A percentile compares a stretch with the other conserved stretches of the same genome.
Evolutionary conservation across 2,888 invertebrate genomes (phyloP).

Genomic region (Drosophila paramelanica): DNA sequence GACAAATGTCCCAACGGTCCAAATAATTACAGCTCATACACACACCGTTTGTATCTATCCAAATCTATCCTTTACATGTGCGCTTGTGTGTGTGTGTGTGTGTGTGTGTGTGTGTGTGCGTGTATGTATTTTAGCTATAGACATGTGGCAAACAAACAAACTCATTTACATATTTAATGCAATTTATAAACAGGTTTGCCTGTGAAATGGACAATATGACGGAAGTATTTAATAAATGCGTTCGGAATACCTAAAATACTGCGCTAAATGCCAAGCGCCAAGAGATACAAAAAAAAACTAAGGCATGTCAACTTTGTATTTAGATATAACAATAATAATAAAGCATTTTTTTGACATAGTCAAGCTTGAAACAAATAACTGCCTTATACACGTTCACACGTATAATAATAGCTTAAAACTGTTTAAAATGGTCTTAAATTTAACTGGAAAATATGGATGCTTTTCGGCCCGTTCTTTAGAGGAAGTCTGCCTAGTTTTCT

Average conservation of each 20-base stretch:
- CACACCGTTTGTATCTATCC: slow-evolving; percentile 21
- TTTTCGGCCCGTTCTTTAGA: too few relatives aligned
- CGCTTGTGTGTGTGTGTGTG: background rate
- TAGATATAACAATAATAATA: too few relatives aligned
- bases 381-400: too few relatives aligned
- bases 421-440: too few relatives aligned
- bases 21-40: slow-evolving; percentile 63
- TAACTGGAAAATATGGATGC: too few relatives aligned
- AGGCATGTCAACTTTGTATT: background rate
- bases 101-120: background rate
- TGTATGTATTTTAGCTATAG: slow-evolving; percentile 22
- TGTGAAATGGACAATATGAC: slow-evolving; percentile 38
- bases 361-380: too few relatives aligned
- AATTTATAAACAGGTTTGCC: slow-evolving; percentile 62
- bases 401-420: too few relatives aligned
- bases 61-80: slow-evolving; percentile 2
- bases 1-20: slow-evolving; percentile 62
- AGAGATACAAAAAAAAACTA: background rate
- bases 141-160: slow-evolving; percentile 64
- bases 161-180: slow-evolving; percentile 80
- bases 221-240: slow-evolving; percentile 58
- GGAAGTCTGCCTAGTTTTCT: too few relatives aligned
- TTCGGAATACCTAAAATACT: background rate
- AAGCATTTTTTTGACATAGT: background rate
- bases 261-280: too few relatives aligned